Evolutionary conservation across 2,888 invertebrate species (phyloP).

Genomic region (Andricus curvator): DNA sequence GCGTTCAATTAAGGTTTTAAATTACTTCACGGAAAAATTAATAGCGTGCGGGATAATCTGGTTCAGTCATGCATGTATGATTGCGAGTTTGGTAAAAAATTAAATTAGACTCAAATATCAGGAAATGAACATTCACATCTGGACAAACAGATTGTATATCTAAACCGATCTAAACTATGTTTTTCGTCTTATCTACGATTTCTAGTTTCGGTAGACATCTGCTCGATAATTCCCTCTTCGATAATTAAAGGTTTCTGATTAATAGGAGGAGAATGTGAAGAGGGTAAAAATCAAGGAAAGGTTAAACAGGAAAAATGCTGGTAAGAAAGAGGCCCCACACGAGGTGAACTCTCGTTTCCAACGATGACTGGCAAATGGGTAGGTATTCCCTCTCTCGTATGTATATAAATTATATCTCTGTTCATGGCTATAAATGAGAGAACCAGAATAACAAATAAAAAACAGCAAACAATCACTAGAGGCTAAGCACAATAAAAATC

Average conservation of each 20-base stretch:
- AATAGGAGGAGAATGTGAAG: conserved; percentile 4
- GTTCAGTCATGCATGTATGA: conserved; percentile 29
- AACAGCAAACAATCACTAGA: background rate
- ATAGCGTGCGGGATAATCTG: conserved; percentile 24
- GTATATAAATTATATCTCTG: background rate
- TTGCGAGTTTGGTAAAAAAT: conserved; percentile 27
- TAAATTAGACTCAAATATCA: conserved; percentile 25
- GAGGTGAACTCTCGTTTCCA: conserved; percentile 64
- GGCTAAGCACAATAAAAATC: background rate
- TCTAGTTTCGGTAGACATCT: conserved; percentile 2
- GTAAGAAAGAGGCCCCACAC: conserved; percentile 59
- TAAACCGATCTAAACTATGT: background rate
- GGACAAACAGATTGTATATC: conserved; percentile 10
- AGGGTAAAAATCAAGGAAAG: conserved; percentile 37
- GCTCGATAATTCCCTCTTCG: conserved; percentile 15
- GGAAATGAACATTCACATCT: conserved; percentile 12
- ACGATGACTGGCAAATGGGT: conserved; percentile 64
- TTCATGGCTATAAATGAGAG: background rate
- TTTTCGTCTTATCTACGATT: background rate
- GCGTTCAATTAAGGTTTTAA: conserved; percentile 35
- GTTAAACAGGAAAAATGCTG: conserved; percentile 63
- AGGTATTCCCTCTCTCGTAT: background rate
- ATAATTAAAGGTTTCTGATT: background rate
- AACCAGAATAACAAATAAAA: background rate
- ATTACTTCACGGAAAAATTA: conserved; percentile 33